Conservation (phyloP, 2,888 invertebrate species). For the Lithodes maja region DNA sequence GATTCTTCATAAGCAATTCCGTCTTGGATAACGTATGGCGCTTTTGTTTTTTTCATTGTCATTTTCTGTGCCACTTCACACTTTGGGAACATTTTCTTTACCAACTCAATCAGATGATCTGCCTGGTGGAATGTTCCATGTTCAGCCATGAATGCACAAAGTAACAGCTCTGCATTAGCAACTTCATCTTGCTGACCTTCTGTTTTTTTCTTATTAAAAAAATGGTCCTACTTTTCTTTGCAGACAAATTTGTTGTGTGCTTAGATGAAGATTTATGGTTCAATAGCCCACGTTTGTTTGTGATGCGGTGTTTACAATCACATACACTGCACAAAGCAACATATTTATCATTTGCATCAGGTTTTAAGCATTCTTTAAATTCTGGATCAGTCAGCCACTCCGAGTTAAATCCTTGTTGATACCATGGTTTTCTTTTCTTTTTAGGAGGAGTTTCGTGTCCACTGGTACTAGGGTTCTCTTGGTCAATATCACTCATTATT, state of each 20-base stretch:
- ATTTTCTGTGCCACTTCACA: slow-evolving; percentile 18
- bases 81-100: slow-evolving; percentile 29
- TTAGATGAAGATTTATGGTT: slow-evolving; percentile 31
- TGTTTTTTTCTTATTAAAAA: background rate
- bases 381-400: slow-evolving; percentile 29
- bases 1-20: slow-evolving; percentile 4
- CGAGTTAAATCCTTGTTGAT: slow-evolving; percentile 16
- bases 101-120: slow-evolving; percentile 11
- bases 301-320: slow-evolving; percentile 6
- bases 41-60: slow-evolving; percentile 24
- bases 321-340: slow-evolving; percentile 27
- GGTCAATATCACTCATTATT: slow-evolving; percentile 19
- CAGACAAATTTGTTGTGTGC: slow-evolving; percentile 18
- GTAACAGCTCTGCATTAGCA: slow-evolving; percentile 8
- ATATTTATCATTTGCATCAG: slow-evolving; percentile 37
- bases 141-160: slow-evolving; percentile 17
- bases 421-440: slow-evolving; percentile 21
- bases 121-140: slow-evolving; percentile 19
- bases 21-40: slow-evolving; percentile 8
- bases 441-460: background rate
- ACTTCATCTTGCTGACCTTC: background rate
- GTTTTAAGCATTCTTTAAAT: slow-evolving; percentile 35
- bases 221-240: slow-evolving; percentile 7
- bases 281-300: slow-evolving; percentile 15
- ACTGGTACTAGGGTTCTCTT: slow-evolving; percentile 16